Conservation (phyloP, 1,140 invertebrate genomes). For the Pseudomyrmex concolor region DNA sequence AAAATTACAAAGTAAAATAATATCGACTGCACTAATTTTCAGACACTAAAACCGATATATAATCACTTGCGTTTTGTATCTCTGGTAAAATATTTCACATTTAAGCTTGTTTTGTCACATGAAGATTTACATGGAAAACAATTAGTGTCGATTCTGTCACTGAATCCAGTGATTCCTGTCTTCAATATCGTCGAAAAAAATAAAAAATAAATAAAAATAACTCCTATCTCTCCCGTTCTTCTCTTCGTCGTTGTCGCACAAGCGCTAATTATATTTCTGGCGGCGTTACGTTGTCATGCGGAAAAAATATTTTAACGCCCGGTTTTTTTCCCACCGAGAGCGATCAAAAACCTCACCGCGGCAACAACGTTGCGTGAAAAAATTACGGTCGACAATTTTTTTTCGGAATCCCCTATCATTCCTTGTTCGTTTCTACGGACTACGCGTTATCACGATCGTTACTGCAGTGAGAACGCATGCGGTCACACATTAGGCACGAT, state of each 20-base stretch:
- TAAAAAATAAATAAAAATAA: neutral
- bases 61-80: neutral
- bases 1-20: conserved; percentile 11
- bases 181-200: neutral
- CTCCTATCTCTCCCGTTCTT: neutral
- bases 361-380: conserved; percentile 55
- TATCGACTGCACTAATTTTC: neutral
- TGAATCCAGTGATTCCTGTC: neutral
- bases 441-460: conserved; percentile 73
- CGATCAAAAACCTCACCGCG: conserved; percentile 52
- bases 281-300: neutral
- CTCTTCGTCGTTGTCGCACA: conserved; percentile 16
- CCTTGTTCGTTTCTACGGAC: conserved; percentile 72
- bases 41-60: conserved; percentile 1
- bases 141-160: neutral
- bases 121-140: conserved; percentile 13
- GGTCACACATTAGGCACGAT: conserved; percentile 65
- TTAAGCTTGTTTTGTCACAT: neutral
- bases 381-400: conserved; percentile 63
- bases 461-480: conserved; percentile 45
- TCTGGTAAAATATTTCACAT: neutral
- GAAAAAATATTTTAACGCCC: conserved; percentile 59
- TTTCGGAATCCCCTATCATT: conserved; percentile 61
- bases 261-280: conserved; percentile 56
- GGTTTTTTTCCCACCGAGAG: conserved; percentile 45